Conservation (phyloP, 1,140 invertebrate species). For the Lepidurus arcticus region DNA sequence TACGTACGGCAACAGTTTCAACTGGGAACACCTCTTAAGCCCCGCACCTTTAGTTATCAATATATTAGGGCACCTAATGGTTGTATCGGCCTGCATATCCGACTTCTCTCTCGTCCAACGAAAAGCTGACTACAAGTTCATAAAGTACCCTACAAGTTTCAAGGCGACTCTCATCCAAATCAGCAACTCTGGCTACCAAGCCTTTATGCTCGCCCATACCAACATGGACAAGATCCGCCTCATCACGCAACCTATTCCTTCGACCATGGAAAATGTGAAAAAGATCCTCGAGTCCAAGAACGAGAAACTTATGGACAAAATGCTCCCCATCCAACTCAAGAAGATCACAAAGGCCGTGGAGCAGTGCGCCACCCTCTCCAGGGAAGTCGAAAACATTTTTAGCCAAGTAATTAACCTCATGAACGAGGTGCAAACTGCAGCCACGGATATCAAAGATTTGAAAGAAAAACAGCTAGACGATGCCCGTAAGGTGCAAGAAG, state of each 20-base stretch:
- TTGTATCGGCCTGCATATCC: conserved; percentile 3
- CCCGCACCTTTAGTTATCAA: conserved; percentile 28
- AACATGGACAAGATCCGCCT: conserved; percentile 33
- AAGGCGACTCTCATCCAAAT: conserved; percentile 28
- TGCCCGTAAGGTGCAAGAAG: neutral
- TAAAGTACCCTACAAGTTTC: conserved; percentile 31
- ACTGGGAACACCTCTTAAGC: too few relatives aligned
- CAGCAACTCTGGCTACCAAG: conserved; percentile 23
- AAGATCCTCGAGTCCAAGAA: neutral
- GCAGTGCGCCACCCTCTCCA: neutral
- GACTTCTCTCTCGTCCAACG: conserved; percentile 26
- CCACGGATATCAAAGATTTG: conserved; percentile 15
- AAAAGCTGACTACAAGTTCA: conserved; percentile 8
- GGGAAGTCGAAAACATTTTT: conserved; percentile 2
- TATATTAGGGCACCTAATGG: conserved; percentile 30
- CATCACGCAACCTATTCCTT: neutral
- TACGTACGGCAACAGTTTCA: too few relatives aligned
- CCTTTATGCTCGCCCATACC: conserved; percentile 29
- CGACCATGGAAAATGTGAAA: conserved; percentile 27
- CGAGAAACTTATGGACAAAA: neutral
- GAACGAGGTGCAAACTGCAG: conserved; percentile 21
- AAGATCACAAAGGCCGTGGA: neutral
- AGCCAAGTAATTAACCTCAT: conserved; percentile 27
- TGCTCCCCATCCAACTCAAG: neutral
- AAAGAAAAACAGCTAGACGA: conserved; percentile 24